Percentiles rank a stretch among this genome's conserved stretches.
Evolutionary conservation across 2,797 vertebrate species (phyloP).

Genomic region (Falco berigora): DNA sequence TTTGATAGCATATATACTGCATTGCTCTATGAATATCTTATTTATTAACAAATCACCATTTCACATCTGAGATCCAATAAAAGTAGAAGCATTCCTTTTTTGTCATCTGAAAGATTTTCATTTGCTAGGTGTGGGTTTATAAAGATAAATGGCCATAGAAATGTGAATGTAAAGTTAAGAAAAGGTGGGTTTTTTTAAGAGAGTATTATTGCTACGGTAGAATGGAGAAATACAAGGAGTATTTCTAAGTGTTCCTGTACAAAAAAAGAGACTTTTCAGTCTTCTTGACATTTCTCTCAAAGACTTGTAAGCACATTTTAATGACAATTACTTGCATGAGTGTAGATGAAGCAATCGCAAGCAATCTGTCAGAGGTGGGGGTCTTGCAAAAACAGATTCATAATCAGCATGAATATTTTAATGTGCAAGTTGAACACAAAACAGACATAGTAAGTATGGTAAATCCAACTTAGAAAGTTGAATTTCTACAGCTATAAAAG

Average conservation of each 20-base stretch:
- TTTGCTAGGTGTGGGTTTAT: background rate
- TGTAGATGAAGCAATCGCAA: background rate
- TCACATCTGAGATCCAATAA: background rate
- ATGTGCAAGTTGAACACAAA: background rate
- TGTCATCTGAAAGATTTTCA: background rate
- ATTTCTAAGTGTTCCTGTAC: background rate
- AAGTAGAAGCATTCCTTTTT: background rate
- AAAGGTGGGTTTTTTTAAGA: background rate
- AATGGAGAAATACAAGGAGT: background rate
- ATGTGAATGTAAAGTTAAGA: background rate
- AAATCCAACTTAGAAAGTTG: background rate
- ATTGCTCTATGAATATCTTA: background rate
- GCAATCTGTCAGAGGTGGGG: background rate
- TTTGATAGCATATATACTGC: background rate
- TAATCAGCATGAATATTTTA: background rate
- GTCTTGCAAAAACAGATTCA: background rate
- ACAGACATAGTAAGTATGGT: background rate
- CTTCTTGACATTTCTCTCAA: background rate
- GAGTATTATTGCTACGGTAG: background rate
- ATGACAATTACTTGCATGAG: background rate
- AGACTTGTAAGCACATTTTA: background rate
- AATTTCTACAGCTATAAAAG: background rate
- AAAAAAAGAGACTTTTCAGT: background rate
- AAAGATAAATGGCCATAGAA: background rate
- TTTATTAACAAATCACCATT: background rate